phyloP scores from a whole-genome alignment of 1,140 invertebrate genomes.

The Phocides pigmalion region DNA sequence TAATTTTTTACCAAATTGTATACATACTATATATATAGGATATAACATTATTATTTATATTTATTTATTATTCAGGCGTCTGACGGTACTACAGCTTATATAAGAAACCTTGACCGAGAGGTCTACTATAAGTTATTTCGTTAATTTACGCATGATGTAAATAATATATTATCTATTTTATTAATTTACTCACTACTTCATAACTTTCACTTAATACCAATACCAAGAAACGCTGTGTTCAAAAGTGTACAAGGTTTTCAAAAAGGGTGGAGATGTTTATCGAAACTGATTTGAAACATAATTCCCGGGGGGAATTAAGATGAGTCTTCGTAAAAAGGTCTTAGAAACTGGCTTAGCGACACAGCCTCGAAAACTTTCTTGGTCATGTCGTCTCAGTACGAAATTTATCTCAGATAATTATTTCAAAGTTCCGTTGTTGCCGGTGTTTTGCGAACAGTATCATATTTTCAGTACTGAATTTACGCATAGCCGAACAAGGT shows the following conservation, averaged over 20 bases:
- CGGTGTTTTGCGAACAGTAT: not conserved
- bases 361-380: not conserved
- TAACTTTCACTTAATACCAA: not conserved
- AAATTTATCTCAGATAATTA: not conserved
- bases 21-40: too few species aligned
- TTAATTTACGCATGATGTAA: too few species aligned
- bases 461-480: too few species aligned
- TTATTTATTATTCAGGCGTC: too few species aligned
- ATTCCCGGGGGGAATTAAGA: conserved; percentile 23
- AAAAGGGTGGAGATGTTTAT: conserved; percentile 37
- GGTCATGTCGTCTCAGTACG: not conserved
- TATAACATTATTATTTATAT: too few species aligned
- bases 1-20: too few species aligned
- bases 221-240: not conserved
- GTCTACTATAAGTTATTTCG: too few species aligned
- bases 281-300: conserved; percentile 35
- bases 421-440: not conserved
- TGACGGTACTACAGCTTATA: too few species aligned
- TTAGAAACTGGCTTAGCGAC: conserved; percentile 7
- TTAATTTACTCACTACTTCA: too few species aligned
- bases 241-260: conserved; percentile 30
- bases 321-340: conserved; percentile 31
- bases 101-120: too few species aligned
- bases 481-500: too few species aligned
- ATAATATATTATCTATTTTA: too few species aligned